These are phyloP conservation scores for Gandaritis pyraliata DNA, from an alignment of 2,888 invertebrate species.

Conservation along the genomic window DNA sequence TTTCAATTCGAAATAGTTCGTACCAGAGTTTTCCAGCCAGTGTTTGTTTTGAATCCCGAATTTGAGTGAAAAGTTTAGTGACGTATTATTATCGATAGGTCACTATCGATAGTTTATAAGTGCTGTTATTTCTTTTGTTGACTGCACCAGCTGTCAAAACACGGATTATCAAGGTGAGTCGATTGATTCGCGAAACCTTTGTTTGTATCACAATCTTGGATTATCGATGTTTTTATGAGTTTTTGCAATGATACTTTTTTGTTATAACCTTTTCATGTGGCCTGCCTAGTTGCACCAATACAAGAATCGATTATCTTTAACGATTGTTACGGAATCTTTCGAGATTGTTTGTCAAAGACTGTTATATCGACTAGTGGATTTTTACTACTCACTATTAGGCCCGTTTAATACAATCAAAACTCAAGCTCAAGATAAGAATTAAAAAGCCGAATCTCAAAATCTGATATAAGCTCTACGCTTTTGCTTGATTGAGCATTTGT, in stretches of 20 bases:
- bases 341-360: not conserved
- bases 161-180: slow-evolving; percentile 71
- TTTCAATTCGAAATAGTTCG: slow-evolving; percentile 45
- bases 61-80: slow-evolving; percentile 39
- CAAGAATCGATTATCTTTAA: not conserved
- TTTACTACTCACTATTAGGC: too few relatives aligned
- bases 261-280: slow-evolving; percentile 4
- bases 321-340: not conserved
- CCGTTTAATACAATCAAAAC: not conserved
- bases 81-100: slow-evolving; percentile 24
- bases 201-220: slow-evolving; percentile 26
- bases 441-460: too few relatives aligned
- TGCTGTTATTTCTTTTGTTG: slow-evolving; percentile 62
- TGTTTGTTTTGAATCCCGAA: slow-evolving; percentile 34
- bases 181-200: slow-evolving; percentile 57
- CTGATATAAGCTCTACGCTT: too few relatives aligned
- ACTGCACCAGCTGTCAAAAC: slow-evolving; percentile 72
- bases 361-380: not conserved
- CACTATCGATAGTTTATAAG: slow-evolving; percentile 28
- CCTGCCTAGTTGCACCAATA: not conserved
- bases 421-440: too few relatives aligned
- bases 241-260: slow-evolving; percentile 7
- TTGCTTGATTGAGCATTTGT: too few relatives aligned
- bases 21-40: slow-evolving; percentile 40
- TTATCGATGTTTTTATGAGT: slow-evolving; percentile 7